phyloP scores from a whole-genome alignment of 2,113 vertebrate genomes.

The Misgurnus mizolepis region DNA sequence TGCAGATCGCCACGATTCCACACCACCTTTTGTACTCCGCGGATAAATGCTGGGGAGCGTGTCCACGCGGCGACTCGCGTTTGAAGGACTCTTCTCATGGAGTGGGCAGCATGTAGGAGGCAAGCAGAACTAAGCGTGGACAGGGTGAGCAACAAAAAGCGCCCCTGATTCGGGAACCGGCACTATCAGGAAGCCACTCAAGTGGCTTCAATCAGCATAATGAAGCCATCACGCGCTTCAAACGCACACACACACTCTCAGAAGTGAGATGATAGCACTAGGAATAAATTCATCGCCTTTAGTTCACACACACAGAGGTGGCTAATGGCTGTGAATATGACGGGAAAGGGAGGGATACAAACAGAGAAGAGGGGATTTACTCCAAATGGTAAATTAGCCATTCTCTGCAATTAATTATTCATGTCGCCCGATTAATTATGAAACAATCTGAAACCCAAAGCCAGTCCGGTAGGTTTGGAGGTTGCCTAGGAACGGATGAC shows the following conservation, averaged over 20 bases:
- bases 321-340: constrained; percentile 39
- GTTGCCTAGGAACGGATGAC: constrained; percentile 75
- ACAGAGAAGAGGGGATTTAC: constrained; percentile 60
- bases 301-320: constrained; percentile 28
- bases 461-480: constrained; percentile 67
- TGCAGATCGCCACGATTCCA: constrained; percentile 29
- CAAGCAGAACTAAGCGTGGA: neutral
- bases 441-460: constrained; percentile 76
- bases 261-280: constrained; percentile 37
- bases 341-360: constrained; percentile 5
- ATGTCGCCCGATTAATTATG: constrained; percentile 77
- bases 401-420: constrained; percentile 75
- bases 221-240: constrained; percentile 24
- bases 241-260: constrained; percentile 3
- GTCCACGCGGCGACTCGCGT: neutral
- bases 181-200: constrained; percentile 53
- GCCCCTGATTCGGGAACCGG: neutral
- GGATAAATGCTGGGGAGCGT: neutral
- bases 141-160: neutral
- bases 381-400: constrained; percentile 75
- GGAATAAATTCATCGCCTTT: constrained; percentile 41
- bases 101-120: constrained; percentile 43
- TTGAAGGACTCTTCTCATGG: constrained; percentile 45
- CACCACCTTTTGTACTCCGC: neutral
- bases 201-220: constrained; percentile 36